Evolutionary conservation across 2,888 invertebrate genomes (phyloP).

Genomic region (Steinernema scapterisci): DNA sequence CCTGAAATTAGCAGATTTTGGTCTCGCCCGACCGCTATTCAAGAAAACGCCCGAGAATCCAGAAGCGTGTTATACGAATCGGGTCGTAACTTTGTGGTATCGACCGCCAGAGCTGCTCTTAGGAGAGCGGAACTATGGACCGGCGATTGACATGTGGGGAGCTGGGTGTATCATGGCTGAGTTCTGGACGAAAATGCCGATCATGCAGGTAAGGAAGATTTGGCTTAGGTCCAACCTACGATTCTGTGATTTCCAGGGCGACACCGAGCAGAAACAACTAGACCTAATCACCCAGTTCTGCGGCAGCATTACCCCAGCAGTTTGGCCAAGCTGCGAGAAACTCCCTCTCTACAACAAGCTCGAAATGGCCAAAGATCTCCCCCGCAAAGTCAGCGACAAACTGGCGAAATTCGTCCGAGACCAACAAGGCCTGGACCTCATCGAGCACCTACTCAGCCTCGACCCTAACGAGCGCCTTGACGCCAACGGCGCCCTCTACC

Average conservation of each 20-base stretch:
- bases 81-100: constrained; percentile 97
- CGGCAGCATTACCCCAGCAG: constrained; percentile 88
- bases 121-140: constrained; percentile 82
- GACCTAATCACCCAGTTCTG: constrained; percentile 92
- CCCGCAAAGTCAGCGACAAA: constrained; percentile 37
- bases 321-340: constrained; percentile 74
- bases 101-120: constrained; percentile 71
- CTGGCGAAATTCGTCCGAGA: constrained; percentile 69
- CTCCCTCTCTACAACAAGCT: constrained; percentile 46
- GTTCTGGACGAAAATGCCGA: constrained; percentile 88
- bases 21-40: constrained; percentile 79
- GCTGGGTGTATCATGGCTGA: constrained; percentile 99
- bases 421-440: constrained; percentile 79
- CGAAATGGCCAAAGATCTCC: constrained; percentile 40
- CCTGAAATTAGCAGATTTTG: constrained; percentile 94
- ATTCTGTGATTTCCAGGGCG: constrained; percentile 74
- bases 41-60: constrained; percentile 34
- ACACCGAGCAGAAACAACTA: constrained; percentile 93
- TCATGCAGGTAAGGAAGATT: constrained; percentile 70
- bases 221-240: not conserved
- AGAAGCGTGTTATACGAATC: constrained; percentile 80
- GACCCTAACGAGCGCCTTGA: constrained; percentile 87
- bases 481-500: constrained; percentile 84
- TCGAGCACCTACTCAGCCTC: constrained; percentile 86
- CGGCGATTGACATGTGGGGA: constrained; percentile 87